These are phyloP conservation scores for Plemyria rubiginata DNA, from an alignment of 2,888 invertebrate genomes.

Conservation along the genomic window DNA sequence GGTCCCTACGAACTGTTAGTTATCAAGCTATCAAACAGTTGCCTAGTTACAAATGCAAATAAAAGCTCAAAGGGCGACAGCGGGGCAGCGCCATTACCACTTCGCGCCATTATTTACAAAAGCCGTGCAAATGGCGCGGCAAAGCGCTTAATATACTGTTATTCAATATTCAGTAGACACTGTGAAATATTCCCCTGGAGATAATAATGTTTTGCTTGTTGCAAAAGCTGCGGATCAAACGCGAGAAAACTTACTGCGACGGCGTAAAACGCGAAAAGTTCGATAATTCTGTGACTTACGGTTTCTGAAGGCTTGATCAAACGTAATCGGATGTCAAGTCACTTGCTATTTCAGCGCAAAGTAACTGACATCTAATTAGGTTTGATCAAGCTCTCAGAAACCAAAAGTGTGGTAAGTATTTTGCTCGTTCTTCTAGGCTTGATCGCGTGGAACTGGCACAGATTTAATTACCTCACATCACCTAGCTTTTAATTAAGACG, in stretches of 20 bases:
- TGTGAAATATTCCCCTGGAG: conserved; percentile 34
- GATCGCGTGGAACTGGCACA: too few species aligned
- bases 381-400: too few species aligned
- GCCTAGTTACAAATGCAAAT: conserved; percentile 9
- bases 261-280: background rate
- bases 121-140: conserved; percentile 49
- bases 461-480: too few species aligned
- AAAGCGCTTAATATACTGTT: conserved; percentile 46
- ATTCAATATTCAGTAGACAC: conserved; percentile 50
- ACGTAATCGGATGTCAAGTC: too few species aligned
- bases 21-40: conserved; percentile 4
- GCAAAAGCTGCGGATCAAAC: background rate
- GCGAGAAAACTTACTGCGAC: background rate
- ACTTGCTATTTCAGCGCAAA: too few species aligned
- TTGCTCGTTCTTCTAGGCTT: too few species aligned
- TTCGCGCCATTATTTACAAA: conserved; percentile 47
- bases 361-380: too few species aligned
- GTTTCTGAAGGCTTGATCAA: too few species aligned
- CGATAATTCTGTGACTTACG: background rate
- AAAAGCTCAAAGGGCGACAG: conserved; percentile 12
- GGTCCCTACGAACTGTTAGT: background rate
- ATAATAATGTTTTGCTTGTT: conserved; percentile 18
- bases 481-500: too few species aligned
- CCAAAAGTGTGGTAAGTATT: too few species aligned
- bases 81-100: conserved; percentile 35